phyloP scores from a whole-genome alignment of 2,888 invertebrate species.

The Andrena dorsata region DNA sequence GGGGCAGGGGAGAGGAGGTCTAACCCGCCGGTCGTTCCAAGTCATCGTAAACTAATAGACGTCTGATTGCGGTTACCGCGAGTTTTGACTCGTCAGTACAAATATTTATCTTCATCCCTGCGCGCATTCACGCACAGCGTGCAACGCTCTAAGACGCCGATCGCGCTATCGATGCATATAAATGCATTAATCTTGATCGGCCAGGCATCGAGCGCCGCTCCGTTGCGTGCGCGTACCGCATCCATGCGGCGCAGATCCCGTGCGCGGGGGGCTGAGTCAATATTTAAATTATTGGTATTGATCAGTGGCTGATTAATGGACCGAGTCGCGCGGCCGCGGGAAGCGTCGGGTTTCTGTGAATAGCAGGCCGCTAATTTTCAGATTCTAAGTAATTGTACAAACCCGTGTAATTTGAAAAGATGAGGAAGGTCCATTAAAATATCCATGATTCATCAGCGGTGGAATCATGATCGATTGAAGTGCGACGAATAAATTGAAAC shows the following conservation, averaged over 20 bases:
- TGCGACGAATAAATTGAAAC: conserved; percentile 6
- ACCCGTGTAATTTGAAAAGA: background rate
- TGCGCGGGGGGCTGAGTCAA: conserved; percentile 76
- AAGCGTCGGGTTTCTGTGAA: conserved; percentile 38
- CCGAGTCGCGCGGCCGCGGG: conserved; percentile 6
- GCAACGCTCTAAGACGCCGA: conserved; percentile 73
- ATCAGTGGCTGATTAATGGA: conserved; percentile 75
- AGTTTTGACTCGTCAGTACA: conserved; percentile 80
- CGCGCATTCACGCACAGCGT: conserved; percentile 71
- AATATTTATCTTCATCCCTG: conserved; percentile 82
- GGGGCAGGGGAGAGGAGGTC: background rate
- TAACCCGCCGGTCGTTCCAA: conserved; percentile 47
- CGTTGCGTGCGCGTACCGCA: conserved; percentile 63
- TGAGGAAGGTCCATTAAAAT: no score
- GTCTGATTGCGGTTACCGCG: conserved; percentile 77
- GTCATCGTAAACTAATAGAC: conserved; percentile 74
- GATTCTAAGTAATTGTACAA: background rate
- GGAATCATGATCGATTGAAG: background rate
- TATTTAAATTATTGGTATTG: conserved; percentile 81
- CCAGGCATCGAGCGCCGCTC: conserved; percentile 55
- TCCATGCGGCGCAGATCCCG: conserved; percentile 68
- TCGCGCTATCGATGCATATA: conserved; percentile 76
- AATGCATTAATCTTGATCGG: conserved; percentile 82
- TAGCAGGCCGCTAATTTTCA: background rate
- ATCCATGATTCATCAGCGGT: background rate